Evolutionary conservation across 2,113 vertebrate genomes (phyloP).

Genomic region (Pionites leucogaster): DNA sequence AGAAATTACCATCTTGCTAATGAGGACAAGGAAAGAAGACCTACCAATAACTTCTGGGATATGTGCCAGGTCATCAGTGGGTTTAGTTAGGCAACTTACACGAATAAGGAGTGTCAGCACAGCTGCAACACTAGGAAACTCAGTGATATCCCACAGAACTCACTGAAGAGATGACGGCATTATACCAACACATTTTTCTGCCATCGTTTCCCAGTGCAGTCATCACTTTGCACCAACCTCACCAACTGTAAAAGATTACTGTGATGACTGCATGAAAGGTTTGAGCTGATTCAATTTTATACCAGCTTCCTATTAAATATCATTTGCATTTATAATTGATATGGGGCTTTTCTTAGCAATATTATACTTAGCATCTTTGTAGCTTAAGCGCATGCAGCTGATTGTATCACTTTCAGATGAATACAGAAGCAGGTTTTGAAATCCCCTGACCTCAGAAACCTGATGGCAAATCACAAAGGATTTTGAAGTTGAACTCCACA

Average conservation of each 20-base stretch:
- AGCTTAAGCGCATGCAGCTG: neutral
- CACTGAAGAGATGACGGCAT: neutral
- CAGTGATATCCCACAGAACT: neutral
- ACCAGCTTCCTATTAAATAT: neutral
- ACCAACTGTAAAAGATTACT: neutral
- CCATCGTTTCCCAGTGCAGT: neutral
- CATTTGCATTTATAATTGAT: neutral
- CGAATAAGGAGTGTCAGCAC: neutral
- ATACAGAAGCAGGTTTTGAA: neutral
- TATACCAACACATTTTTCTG: neutral
- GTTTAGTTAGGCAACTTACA: neutral
- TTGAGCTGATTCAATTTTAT: neutral
- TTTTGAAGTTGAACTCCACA: neutral
- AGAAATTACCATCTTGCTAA: neutral
- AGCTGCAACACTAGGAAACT: neutral
- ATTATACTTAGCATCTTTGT: neutral
- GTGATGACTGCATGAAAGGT: neutral
- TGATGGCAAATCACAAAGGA: neutral
- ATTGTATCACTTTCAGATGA: neutral
- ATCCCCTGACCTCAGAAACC: neutral
- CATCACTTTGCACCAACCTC: neutral
- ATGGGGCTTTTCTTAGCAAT: neutral
- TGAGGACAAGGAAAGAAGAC: neutral
- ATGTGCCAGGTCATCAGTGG: neutral
- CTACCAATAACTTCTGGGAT: neutral